Evolutionary conservation across 2,888 invertebrate genomes (phyloP), one percentile per base, ranked within the genome.

Genomic region (Drosophila stalkeri): DNA sequence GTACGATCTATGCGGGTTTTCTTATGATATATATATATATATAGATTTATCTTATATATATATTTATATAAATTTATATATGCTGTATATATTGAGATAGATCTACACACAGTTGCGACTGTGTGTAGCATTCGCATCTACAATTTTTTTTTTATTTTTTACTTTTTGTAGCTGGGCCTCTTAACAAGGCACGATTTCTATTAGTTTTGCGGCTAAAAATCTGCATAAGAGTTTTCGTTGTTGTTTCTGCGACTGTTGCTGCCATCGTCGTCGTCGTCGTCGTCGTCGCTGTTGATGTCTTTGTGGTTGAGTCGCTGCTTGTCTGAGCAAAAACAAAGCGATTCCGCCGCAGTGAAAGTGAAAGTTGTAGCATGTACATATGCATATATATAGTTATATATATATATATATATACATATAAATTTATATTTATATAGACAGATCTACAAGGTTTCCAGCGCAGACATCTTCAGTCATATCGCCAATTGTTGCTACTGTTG

Each of bases 341-440:
- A 73, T 78, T 79, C 72, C 55, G 77, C 72, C 66, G 67, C 90
- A 88, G 87, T 90, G 87, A 88, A 88, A 88, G 87, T 88, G 87
- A 88, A 88, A 88, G 87, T 89, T 89, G 70, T 72, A 67, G 65
- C 52, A 35, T 64, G 62, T 49, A 65, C 43, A 64, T 12, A 33
- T 18, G 11, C 35, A 51, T 47, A 49, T 20, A 60, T 35, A 51
- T 33, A 57, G 31, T 18, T 12, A 6, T 27, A 55, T 43, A 44
- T 35, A 55, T 35, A 46, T 33, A 31, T 41, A 44, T 70, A 64
- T 64, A 11, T 31, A 14, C 54, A 44, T 61, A 37, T 60, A 57
- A 43, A 55, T 60, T 59, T 39, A 54, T 73, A 44, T 56, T 46
- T 20, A 35, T 41, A 43, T 49, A 49, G 64, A 44, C 66, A 82